Conservation (phyloP, 2,113 vertebrate species). For the Xiphophorus hellerii region DNA sequence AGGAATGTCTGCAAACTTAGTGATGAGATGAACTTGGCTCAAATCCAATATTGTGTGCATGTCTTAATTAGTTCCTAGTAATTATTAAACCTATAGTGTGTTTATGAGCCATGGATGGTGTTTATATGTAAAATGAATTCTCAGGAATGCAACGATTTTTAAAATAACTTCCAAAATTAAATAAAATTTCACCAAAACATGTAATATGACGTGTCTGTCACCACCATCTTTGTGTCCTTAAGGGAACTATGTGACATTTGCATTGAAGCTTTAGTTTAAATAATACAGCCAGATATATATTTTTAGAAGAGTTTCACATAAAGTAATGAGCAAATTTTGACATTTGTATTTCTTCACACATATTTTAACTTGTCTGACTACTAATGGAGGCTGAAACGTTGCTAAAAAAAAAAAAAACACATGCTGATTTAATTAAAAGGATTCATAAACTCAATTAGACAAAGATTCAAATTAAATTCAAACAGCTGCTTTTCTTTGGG, state of each 20-base stretch:
- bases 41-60: no score
- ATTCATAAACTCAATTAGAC: neutral
- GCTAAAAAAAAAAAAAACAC: neutral
- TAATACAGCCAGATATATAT: slow-evolving; percentile 15
- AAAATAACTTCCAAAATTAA: no score
- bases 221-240: slow-evolving; percentile 1
- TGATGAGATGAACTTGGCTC: no score
- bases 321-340: slow-evolving; percentile 39
- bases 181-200: no score
- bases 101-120: no score
- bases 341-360: slow-evolving; percentile 16
- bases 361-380: slow-evolving; percentile 12
- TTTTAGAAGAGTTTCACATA: slow-evolving; percentile 16
- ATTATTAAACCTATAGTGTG: no score
- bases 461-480: slow-evolving; percentile 26
- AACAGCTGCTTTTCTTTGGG: slow-evolving; percentile 25
- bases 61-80: no score
- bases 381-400: neutral
- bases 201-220: neutral
- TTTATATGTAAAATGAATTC: no score
- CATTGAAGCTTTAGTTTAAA: slow-evolving; percentile 2
- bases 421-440: slow-evolving; percentile 13
- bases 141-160: no score
- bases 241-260: neutral
- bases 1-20: no score